Percentiles rank a stretch among this genome's conserved stretches.
phyloP scores from a whole-genome alignment of 2,113 vertebrate species.

The Limanda limanda region DNA sequence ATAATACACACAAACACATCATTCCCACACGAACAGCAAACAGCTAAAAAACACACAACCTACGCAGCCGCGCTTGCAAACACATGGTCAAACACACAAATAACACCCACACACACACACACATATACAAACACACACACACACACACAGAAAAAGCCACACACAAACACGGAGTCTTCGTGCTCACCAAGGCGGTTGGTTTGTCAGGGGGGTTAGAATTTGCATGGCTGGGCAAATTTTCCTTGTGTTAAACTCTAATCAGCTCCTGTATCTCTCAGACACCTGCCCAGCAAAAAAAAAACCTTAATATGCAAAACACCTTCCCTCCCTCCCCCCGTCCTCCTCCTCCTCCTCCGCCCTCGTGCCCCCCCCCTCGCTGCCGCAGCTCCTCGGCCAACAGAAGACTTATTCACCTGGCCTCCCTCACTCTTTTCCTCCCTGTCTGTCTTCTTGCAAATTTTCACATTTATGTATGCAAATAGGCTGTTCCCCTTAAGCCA shows the following conservation, averaged over 20 bases:
- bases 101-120: constrained; percentile 52
- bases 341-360: constrained; percentile 27
- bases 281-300: constrained; percentile 80
- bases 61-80: constrained; percentile 52
- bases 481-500: constrained; percentile 69
- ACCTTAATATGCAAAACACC: constrained; percentile 83
- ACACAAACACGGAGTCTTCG: constrained; percentile 71
- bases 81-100: constrained; percentile 39
- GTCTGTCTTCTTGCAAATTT: constrained; percentile 83
- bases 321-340: constrained; percentile 31
- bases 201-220: constrained; percentile 81
- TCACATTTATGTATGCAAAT: constrained; percentile 85
- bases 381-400: constrained; percentile 79
- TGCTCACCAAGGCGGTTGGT: constrained; percentile 80
- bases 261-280: constrained; percentile 82
- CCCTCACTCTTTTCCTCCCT: constrained; percentile 69
- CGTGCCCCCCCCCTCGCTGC: neutral
- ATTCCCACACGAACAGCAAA: constrained; percentile 72
- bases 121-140: constrained; percentile 47
- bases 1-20: constrained; percentile 64
- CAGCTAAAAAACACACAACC: constrained; percentile 55
- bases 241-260: constrained; percentile 83
- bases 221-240: constrained; percentile 85
- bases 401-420: constrained; percentile 81
- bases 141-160: constrained; percentile 37